These are phyloP conservation scores for Drosophila engyochracea DNA, from an alignment of 2,888 invertebrate species.

Conservation along the genomic window DNA sequence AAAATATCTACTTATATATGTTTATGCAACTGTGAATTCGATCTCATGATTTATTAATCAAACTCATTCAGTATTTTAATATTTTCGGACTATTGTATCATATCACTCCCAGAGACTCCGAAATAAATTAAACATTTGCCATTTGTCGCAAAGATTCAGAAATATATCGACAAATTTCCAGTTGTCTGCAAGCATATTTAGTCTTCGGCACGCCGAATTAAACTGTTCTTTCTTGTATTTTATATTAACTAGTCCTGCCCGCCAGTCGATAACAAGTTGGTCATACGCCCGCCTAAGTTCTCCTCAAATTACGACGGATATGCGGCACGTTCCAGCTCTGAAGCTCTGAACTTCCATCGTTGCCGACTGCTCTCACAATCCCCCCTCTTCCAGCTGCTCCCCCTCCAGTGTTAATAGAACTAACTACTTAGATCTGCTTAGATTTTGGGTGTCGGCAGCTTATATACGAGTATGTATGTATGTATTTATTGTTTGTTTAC, in stretches of 20 bases:
- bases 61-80: not conserved
- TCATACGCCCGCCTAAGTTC: slow-evolving; percentile 38
- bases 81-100: not conserved
- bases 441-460: slow-evolving; percentile 31
- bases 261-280: slow-evolving; percentile 55
- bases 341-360: slow-evolving; percentile 47
- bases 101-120: not conserved
- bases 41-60: not conserved
- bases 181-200: slow-evolving; percentile 26
- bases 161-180: not conserved
- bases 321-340: slow-evolving; percentile 45
- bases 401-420: not conserved
- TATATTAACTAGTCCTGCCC: slow-evolving; percentile 22
- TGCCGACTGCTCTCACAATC: slow-evolving; percentile 65
- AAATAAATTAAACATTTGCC: not conserved
- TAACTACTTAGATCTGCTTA: slow-evolving; percentile 3
- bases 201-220: slow-evolving; percentile 6
- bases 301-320: slow-evolving; percentile 41
- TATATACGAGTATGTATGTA: slow-evolving; percentile 30
- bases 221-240: not conserved
- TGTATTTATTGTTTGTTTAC: slow-evolving; percentile 3
- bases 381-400: slow-evolving; percentile 2
- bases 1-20: not conserved
- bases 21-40: not conserved
- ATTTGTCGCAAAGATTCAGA: not conserved